These are phyloP conservation scores for Ernsta delagoae DNA, from an alignment of 2,888 invertebrate genomes.

Conservation along the genomic window DNA sequence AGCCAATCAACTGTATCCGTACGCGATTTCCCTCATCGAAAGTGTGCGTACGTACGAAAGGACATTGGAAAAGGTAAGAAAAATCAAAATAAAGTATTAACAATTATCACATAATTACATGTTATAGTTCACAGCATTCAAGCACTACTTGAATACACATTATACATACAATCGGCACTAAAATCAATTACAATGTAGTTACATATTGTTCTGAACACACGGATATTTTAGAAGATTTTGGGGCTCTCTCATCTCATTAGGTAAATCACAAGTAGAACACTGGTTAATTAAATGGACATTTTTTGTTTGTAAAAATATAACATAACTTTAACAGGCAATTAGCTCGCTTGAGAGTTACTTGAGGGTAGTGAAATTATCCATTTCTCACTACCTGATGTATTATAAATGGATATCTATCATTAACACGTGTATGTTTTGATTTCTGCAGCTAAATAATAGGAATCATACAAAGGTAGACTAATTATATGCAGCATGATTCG, in stretches of 20 bases:
- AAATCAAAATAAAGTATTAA: too few relatives aligned
- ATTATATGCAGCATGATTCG: constrained; percentile 58
- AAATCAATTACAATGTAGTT: constrained; percentile 18
- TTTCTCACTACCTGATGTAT: constrained; percentile 37
- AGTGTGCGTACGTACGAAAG: constrained; percentile 98
- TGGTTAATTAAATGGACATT: background rate
- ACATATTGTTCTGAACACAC: constrained; percentile 24
- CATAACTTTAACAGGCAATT: background rate
- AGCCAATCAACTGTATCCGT: constrained; percentile 99
- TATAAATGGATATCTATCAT: constrained; percentile 60
- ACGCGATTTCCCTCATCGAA: constrained; percentile 99
- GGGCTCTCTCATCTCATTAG: background rate
- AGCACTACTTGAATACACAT: constrained; percentile 53
- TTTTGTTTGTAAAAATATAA: background rate
- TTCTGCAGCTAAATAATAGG: constrained; percentile 86
- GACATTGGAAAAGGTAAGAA: constrained; percentile 95
- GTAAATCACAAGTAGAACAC: background rate
- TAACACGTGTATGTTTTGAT: constrained; percentile 80
- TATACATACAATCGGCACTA: constrained; percentile 35
- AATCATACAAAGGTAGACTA: constrained; percentile 83
- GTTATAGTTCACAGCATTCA: constrained; percentile 52
- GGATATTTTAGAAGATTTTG: constrained; percentile 21
- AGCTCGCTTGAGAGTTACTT: background rate
- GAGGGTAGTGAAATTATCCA: background rate
- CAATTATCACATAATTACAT: too few relatives aligned